Conservation (phyloP, 2,113 vertebrate genomes). For the Heloderma charlesbogerti region DNA sequence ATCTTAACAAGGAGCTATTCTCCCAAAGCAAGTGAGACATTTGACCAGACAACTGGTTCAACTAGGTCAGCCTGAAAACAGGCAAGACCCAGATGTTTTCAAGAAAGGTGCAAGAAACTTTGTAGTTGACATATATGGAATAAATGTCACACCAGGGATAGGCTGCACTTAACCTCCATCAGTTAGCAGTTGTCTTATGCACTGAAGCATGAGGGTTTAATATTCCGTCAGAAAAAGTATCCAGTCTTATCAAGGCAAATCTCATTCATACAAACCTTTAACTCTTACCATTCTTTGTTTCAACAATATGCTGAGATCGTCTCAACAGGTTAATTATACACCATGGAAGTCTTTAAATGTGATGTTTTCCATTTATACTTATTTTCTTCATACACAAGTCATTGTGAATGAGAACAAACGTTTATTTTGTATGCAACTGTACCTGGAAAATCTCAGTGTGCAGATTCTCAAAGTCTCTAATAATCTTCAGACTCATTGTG, state of each 20-base stretch:
- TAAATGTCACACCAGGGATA: slow-evolving; percentile 36
- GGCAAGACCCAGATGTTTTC: slow-evolving; percentile 25
- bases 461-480: not conserved
- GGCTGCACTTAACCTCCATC: slow-evolving; percentile 33
- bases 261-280: slow-evolving; percentile 7
- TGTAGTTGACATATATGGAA: slow-evolving; percentile 37
- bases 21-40: slow-evolving; percentile 14
- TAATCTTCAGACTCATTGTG: not conserved
- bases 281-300: slow-evolving; percentile 16
- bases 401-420: not conserved
- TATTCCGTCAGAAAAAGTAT: slow-evolving; percentile 31
- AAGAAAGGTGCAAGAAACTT: slow-evolving; percentile 37
- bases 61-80: slow-evolving; percentile 13
- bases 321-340: not conserved
- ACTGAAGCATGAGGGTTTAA: slow-evolving; percentile 36
- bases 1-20: not conserved
- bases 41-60: slow-evolving; percentile 27
- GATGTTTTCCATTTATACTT: not conserved
- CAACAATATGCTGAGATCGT: not conserved
- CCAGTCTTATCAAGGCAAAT: slow-evolving; percentile 17
- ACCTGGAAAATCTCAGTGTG: not conserved
- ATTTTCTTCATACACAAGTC: not conserved
- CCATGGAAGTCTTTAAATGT: not conserved
- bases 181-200: slow-evolving; percentile 38
- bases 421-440: not conserved